Evolutionary conservation across 2,113 vertebrate species (phyloP).

Genomic region (Epinephelus fuscoguttatus): DNA sequence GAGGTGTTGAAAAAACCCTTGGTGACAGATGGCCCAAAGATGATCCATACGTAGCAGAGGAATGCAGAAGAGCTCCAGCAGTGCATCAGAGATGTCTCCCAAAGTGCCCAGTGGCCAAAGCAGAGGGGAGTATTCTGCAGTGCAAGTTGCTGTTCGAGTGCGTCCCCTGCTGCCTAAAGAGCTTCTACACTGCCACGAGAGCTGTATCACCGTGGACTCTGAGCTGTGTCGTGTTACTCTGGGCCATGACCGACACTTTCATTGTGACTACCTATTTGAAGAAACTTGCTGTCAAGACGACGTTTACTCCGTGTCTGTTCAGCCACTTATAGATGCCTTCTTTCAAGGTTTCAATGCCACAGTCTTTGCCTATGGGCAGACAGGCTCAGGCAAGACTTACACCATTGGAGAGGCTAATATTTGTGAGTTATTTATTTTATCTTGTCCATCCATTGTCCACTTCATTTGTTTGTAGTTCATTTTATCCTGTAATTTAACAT

Average conservation of each 20-base stretch:
- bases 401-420: constrained; percentile 95
- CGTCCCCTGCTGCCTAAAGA: constrained; percentile 94
- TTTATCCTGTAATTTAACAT: background rate
- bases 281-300: constrained; percentile 89
- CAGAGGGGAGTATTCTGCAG: constrained; percentile 87
- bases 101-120: constrained; percentile 84
- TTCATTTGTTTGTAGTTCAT: background rate
- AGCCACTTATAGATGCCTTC: constrained; percentile 93
- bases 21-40: constrained; percentile 41
- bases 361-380: constrained; percentile 96
- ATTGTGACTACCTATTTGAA: constrained; percentile 89
- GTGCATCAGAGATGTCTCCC: constrained; percentile 85
- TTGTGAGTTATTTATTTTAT: constrained; percentile 85
- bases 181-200: constrained; percentile 89
- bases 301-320: constrained; percentile 89
- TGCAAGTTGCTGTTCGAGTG: constrained; percentile 91
- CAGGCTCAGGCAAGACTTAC: constrained; percentile 96
- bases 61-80: constrained; percentile 20
- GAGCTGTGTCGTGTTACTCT: constrained; percentile 85
- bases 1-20: background rate
- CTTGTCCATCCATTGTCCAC: background rate
- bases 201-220: constrained; percentile 87
- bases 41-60: constrained; percentile 63
- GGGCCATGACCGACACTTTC: constrained; percentile 90
- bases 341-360: constrained; percentile 96